Conservation (phyloP, 2,888 invertebrate species). For the Dicranocentrus wangi region DNA sequence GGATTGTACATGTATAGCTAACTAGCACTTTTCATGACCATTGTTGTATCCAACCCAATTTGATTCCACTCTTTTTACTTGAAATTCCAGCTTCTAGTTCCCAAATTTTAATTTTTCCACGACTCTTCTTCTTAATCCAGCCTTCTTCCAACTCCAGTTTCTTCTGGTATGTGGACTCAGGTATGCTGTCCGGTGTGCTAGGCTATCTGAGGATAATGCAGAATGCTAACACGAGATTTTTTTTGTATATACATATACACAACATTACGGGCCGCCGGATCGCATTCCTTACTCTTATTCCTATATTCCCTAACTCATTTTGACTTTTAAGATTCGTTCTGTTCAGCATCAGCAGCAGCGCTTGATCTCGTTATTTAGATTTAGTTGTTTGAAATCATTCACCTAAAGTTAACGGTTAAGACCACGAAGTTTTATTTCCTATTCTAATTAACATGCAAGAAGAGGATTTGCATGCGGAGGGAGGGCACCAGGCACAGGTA, state of each 20-base stretch:
- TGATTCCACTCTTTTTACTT: slow-evolving; percentile 36
- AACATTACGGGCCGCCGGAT: too few species aligned
- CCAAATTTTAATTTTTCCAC: neutral
- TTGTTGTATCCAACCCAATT: neutral
- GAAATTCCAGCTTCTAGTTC: slow-evolving; percentile 38
- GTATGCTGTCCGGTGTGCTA: too few species aligned
- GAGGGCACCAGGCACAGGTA: neutral
- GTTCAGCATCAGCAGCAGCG: slow-evolving; percentile 15
- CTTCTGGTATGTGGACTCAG: too few species aligned
- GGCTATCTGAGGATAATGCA: too few species aligned
- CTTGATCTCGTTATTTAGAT: slow-evolving; percentile 30
- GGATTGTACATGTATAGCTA: neutral
- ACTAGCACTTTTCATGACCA: slow-evolving; percentile 3
- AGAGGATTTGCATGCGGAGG: slow-evolving; percentile 13
- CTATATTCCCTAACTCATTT: too few species aligned
- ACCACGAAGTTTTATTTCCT: slow-evolving; percentile 46
- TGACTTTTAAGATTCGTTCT: neutral
- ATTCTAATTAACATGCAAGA: slow-evolving; percentile 49
- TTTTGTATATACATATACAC: too few species aligned
- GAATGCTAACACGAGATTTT: too few species aligned
- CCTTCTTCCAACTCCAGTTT: too few species aligned
- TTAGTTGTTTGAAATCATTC: slow-evolving; percentile 14
- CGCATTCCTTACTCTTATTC: slow-evolving; percentile 2
- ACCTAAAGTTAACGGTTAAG: slow-evolving; percentile 29
- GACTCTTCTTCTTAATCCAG: too few species aligned